Conservation (phyloP, 2,113 vertebrate species). For the Myiagra hebetior region DNA sequence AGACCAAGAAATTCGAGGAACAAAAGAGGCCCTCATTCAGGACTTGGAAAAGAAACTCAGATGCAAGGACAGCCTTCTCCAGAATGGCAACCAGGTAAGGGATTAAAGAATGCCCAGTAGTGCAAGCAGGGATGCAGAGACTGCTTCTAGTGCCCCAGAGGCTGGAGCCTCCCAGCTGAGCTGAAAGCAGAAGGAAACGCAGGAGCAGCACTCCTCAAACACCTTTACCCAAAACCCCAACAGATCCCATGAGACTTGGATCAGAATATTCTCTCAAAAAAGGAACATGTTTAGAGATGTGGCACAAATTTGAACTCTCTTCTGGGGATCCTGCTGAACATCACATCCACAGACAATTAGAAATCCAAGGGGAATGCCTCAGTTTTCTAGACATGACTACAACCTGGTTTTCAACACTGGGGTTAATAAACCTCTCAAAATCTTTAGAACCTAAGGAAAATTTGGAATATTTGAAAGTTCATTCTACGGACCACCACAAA, state of each 20-base stretch:
- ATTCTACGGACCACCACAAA: background rate
- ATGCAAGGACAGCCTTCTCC: slow-evolving; percentile 86
- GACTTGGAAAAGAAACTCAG: slow-evolving; percentile 92
- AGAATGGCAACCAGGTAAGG: slow-evolving; percentile 87
- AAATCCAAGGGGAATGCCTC: background rate
- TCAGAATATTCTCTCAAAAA: background rate
- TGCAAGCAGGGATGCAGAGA: background rate
- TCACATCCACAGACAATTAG: background rate
- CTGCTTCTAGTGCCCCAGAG: background rate
- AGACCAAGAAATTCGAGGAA: slow-evolving; percentile 91
- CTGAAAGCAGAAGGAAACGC: background rate
- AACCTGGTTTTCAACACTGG: background rate
- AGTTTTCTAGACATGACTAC: background rate
- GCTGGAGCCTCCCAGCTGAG: background rate
- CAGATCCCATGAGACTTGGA: background rate
- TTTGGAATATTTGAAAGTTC: background rate
- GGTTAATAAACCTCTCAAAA: background rate
- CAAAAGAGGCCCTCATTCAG: slow-evolving; percentile 94
- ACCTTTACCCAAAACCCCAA: background rate
- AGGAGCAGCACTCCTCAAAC: background rate
- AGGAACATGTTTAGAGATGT: background rate
- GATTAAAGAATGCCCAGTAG: background rate
- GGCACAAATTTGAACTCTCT: background rate
- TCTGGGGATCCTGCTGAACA: background rate
- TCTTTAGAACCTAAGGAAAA: background rate